Conservation (phyloP, 2,797 vertebrate species). For the Scarus forsteni region DNA sequence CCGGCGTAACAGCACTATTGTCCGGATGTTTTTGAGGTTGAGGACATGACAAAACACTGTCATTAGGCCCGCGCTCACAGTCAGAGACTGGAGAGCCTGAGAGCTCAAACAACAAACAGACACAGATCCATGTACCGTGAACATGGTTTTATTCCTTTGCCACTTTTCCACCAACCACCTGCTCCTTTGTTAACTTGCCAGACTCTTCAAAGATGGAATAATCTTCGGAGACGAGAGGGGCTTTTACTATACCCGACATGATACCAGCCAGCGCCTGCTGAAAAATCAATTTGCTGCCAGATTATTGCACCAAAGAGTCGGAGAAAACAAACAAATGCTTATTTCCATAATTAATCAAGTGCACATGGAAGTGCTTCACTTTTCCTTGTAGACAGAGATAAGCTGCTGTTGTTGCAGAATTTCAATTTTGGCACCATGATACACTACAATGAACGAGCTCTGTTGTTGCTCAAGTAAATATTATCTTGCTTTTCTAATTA, state of each 20-base stretch:
- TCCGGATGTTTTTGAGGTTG: constrained; percentile 39
- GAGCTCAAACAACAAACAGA: constrained; percentile 66
- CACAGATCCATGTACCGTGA: constrained; percentile 52
- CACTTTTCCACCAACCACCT: constrained; percentile 76
- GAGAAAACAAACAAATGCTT: constrained; percentile 69
- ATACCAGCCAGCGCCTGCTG: constrained; percentile 64
- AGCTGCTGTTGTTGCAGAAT: constrained; percentile 40
- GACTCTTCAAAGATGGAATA: constrained; percentile 74
- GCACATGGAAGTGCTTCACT: constrained; percentile 55
- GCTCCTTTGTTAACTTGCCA: constrained; percentile 79
- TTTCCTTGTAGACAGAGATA: constrained; percentile 53
- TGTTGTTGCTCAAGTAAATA: constrained; percentile 3
- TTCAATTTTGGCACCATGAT: constrained; percentile 18
- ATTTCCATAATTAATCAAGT: constrained; percentile 76
- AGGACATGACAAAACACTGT: constrained; percentile 44
- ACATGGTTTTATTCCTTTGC: constrained; percentile 66
- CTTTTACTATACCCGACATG: constrained; percentile 65
- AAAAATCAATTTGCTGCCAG: constrained; percentile 66
- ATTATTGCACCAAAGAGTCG: constrained; percentile 64
- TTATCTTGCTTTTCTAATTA: constrained; percentile 10
- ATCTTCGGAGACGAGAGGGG: constrained; percentile 67
- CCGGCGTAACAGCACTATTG: constrained; percentile 14
- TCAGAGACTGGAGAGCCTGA: constrained; percentile 32
- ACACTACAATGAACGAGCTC: constrained; percentile 11
- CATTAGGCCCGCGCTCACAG: constrained; percentile 55